Evolutionary conservation across 2,113 vertebrate species (phyloP), one percentile per base, ranked within the genome.

Genomic region (Nothoprocta pentlandii): DNA sequence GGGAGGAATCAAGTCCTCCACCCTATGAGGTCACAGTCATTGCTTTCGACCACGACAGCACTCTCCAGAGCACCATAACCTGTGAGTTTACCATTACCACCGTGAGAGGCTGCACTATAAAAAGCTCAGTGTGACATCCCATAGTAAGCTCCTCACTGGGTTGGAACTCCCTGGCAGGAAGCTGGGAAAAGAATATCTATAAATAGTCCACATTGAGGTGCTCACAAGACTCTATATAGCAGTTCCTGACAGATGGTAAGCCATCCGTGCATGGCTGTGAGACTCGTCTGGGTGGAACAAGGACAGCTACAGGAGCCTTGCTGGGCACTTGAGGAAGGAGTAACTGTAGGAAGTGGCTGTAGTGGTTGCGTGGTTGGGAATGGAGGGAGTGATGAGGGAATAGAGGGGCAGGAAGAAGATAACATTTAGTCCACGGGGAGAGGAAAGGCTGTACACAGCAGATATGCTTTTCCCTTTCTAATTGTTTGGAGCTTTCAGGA

Each of bases 1-100:
- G 93, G 46, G 97, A 97, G 1, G 97, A 97, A 2, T 78, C 86
- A 0, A 77, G 87, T 17, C 97, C 95, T 4, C 97, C 47, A 2
- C 98, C 98, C 21, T 98, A 95, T 2, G 97, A 98, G 89, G 97
- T 98, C 87, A 98, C 98, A 0, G 98, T 98, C 94, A 98, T 98
- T 2, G 95, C 98, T 7, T 97, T 98, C 28, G 98, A 98, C 28
- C 98, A 98, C 0, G 98, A 98, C 93, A 98, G 92, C 96, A 98
- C 97, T 28, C 97, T 98, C 3, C 98, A 98, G 90, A 98, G 95
- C 92, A 98, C 98, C 21, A 97, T 98, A 56, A 98, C 97, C 4
- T 98, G 98, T 98, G 95, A 98, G 98, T 98, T 42, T 49, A 11
- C 67, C 49, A 23, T 49, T 49, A 49, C 17, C 0, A 0, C 4